Conservation (phyloP, 2,888 invertebrate species). For the Drosophila basisetae region DNA sequence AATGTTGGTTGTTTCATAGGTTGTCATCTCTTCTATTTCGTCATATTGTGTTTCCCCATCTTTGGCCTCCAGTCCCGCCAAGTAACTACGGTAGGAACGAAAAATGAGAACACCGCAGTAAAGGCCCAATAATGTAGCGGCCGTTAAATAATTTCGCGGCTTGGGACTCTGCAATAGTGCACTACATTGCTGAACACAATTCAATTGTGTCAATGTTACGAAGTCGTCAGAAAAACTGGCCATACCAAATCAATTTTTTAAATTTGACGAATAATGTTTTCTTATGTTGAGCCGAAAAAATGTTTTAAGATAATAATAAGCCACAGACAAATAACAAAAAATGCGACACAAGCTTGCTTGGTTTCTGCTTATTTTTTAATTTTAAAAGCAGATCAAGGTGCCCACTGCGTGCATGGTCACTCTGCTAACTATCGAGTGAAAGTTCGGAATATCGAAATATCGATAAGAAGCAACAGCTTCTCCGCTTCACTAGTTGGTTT, state of each 20-base stretch:
- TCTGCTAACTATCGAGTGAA: constrained; percentile 11
- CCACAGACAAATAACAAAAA: neutral
- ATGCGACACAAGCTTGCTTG: neutral
- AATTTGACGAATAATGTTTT: constrained; percentile 2
- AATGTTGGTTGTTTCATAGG: neutral
- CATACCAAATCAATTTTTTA: constrained; percentile 17
- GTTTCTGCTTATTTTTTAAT: neutral
- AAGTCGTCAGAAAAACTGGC: constrained; percentile 19
- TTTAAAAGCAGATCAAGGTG: neutral
- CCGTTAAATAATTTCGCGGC: constrained; percentile 24
- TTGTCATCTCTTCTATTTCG: constrained; percentile 12
- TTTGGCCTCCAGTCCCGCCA: neutral
- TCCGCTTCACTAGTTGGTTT: constrained; percentile 14
- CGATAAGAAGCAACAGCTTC: constrained; percentile 8
- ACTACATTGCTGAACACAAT: constrained; percentile 31
- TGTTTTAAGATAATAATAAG: neutral
- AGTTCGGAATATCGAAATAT: constrained; percentile 9
- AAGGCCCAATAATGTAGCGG: constrained; percentile 27
- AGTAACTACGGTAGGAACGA: constrained; percentile 31
- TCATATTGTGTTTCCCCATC: neutral
- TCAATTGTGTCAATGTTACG: constrained; percentile 31
- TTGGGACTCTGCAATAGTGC: constrained; percentile 19
- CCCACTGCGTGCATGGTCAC: constrained; percentile 27
- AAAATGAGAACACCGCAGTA: constrained; percentile 46
- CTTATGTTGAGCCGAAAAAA: neutral